Evolutionary conservation across 2,113 vertebrate species (phyloP).

Genomic region (Bufo bufo): DNA sequence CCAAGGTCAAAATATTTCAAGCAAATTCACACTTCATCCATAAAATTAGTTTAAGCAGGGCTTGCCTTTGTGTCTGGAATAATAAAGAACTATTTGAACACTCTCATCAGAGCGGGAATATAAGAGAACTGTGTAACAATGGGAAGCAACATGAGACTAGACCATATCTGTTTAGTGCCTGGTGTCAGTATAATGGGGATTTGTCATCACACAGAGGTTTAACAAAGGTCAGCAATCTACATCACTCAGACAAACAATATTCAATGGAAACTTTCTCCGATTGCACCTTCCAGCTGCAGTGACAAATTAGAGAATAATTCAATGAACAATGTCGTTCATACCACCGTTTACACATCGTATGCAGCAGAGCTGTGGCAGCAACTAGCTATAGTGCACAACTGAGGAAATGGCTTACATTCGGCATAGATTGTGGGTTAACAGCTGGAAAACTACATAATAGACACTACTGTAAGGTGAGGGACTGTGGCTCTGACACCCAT

Average conservation of each 20-base stretch:
- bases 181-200: slow-evolving; percentile 26
- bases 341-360: slow-evolving; percentile 12
- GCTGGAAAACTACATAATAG: too few relatives aligned
- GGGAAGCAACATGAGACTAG: slow-evolving; percentile 29
- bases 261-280: slow-evolving; percentile 41
- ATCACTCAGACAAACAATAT: slow-evolving; percentile 36
- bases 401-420: slow-evolving; percentile 26
- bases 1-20: background rate
- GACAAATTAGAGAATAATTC: slow-evolving; percentile 29
- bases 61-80: slow-evolving; percentile 4
- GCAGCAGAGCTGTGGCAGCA: background rate
- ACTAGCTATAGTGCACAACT: slow-evolving; percentile 6
- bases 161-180: slow-evolving; percentile 20
- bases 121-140: slow-evolving; percentile 28
- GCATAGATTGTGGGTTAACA: background rate
- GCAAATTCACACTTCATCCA: background rate
- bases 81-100: background rate
- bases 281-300: slow-evolving; percentile 45
- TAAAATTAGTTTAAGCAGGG: background rate
- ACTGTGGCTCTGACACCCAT: too few relatives aligned
- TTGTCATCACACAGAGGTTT: slow-evolving; percentile 34
- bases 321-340: slow-evolving; percentile 34
- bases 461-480: too few relatives aligned
- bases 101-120: background rate
- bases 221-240: slow-evolving; percentile 49